Percentiles rank a stretch among this genome's conserved stretches.
Conservation (phyloP, 2,888 invertebrate genomes). For the Microctonus hyperodae region DNA sequence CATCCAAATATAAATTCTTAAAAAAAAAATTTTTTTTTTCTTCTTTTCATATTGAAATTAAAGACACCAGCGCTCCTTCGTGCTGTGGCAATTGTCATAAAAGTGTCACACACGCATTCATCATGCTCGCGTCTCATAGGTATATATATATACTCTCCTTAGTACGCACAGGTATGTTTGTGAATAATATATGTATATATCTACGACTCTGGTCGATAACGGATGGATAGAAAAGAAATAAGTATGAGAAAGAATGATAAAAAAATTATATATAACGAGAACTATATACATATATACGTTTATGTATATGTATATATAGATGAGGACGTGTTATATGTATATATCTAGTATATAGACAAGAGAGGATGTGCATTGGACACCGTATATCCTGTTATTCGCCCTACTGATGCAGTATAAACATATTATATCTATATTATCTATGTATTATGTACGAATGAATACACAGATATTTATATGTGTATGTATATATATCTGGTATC, state of each 20-base stretch:
- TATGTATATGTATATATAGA: constrained; percentile 6
- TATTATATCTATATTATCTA: too few species aligned
- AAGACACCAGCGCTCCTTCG: background rate
- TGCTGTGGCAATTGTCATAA: constrained; percentile 7
- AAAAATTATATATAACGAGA: constrained; percentile 15
- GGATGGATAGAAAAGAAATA: constrained; percentile 34
- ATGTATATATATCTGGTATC: background rate
- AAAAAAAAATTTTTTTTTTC: too few species aligned
- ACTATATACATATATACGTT: background rate
- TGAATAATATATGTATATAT: constrained; percentile 33
- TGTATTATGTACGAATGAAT: background rate
- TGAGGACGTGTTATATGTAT: too few species aligned
- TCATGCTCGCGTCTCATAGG: background rate
- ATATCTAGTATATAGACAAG: too few species aligned
- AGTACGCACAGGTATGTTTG: constrained; percentile 25
- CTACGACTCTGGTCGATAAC: constrained; percentile 57
- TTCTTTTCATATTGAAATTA: background rate
- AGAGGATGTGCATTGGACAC: constrained; percentile 62
- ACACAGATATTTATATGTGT: background rate
- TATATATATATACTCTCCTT: background rate
- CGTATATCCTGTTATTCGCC: constrained; percentile 63
- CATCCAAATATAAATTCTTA: too few species aligned
- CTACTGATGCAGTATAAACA: constrained; percentile 50
- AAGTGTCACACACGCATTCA: constrained; percentile 9
- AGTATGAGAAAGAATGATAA: constrained; percentile 26